phyloP scores from a whole-genome alignment of 1,140 invertebrate genomes.

The Hydropsyche tenuis region DNA sequence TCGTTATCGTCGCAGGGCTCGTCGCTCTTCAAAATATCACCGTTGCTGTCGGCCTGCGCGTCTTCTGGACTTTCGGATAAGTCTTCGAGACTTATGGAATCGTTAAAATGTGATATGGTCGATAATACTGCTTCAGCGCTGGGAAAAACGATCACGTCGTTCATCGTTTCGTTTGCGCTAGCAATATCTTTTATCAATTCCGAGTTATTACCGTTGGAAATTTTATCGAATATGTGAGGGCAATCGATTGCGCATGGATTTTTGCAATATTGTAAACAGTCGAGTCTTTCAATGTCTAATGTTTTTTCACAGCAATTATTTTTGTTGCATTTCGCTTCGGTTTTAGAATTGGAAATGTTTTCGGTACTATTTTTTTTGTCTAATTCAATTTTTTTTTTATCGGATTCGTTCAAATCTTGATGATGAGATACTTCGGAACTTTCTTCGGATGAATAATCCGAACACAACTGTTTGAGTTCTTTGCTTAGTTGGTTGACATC shows the following conservation, averaged over 20 bases:
- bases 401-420: not conserved
- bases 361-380: not conserved
- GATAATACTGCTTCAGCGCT: constrained; percentile 59
- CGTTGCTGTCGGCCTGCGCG: not conserved
- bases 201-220: constrained; percentile 12
- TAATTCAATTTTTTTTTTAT: not conserved
- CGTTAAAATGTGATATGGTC: constrained; percentile 44
- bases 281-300: constrained; percentile 55
- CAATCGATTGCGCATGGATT: constrained; percentile 40
- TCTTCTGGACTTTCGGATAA: not conserved
- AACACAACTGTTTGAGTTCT: constrained; percentile 27
- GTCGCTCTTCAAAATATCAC: not conserved
- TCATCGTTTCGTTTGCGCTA: constrained; percentile 52
- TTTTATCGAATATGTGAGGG: constrained; percentile 52
- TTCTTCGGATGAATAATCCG: constrained; percentile 10
- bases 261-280: constrained; percentile 38
- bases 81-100: constrained; percentile 24
- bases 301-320: not conserved
- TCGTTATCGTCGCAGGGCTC: constrained; percentile 17
- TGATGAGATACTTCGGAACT: not conserved
- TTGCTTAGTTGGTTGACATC: constrained; percentile 24
- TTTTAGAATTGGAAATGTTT: not conserved
- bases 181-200: constrained; percentile 33
- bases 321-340: not conserved
- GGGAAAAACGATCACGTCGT: constrained; percentile 60